A percentile compares a stretch with the other conserved stretches of the same genome.
These are phyloP conservation scores for Blennius ocellaris DNA, from an alignment of 2,113 vertebrate genomes.

Conservation along the genomic window DNA sequence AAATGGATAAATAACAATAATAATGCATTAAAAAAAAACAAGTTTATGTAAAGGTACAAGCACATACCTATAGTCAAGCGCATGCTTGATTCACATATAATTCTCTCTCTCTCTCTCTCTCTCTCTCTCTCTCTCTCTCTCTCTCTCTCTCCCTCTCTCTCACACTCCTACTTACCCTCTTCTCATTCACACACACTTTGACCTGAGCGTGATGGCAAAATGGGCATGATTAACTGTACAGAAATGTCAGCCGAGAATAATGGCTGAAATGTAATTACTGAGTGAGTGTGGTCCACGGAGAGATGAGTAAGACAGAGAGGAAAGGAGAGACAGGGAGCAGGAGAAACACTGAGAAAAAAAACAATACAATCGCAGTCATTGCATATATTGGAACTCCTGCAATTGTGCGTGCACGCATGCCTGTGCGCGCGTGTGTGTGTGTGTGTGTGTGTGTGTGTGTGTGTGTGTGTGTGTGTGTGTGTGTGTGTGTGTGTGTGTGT, in stretches of 20 bases:
- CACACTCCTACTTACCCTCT: slow-evolving; percentile 39
- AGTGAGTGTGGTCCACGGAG: slow-evolving; percentile 49
- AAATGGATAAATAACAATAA: slow-evolving; percentile 3
- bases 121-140: slow-evolving; percentile 32
- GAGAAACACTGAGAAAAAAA: slow-evolving; percentile 16
- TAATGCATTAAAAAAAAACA: slow-evolving; percentile 12
- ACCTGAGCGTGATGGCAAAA: slow-evolving; percentile 72
- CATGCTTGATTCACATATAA: slow-evolving; percentile 24
- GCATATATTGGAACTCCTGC: slow-evolving; percentile 1
- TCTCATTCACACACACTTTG: slow-evolving; percentile 67
- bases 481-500: too few relatives aligned
- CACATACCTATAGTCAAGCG: slow-evolving; percentile 9
- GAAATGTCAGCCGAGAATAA: slow-evolving; percentile 79
- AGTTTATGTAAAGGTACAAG: slow-evolving; percentile 4
- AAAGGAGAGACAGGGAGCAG: slow-evolving; percentile 22
- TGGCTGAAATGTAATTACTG: slow-evolving; percentile 76
- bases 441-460: too few relatives aligned
- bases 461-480: too few relatives aligned
- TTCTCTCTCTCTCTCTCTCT: slow-evolving; percentile 5
- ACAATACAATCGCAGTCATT: slow-evolving; percentile 5
- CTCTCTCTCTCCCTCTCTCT: slow-evolving; percentile 6
- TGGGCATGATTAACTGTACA: slow-evolving; percentile 74
- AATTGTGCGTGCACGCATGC: too few relatives aligned
- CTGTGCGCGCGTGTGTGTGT: too few relatives aligned
- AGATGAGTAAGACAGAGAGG: slow-evolving; percentile 40